These are phyloP conservation scores for Atherinosoma microstoma DNA, from an alignment of 2,797 vertebrate genomes.

Conservation along the genomic window DNA sequence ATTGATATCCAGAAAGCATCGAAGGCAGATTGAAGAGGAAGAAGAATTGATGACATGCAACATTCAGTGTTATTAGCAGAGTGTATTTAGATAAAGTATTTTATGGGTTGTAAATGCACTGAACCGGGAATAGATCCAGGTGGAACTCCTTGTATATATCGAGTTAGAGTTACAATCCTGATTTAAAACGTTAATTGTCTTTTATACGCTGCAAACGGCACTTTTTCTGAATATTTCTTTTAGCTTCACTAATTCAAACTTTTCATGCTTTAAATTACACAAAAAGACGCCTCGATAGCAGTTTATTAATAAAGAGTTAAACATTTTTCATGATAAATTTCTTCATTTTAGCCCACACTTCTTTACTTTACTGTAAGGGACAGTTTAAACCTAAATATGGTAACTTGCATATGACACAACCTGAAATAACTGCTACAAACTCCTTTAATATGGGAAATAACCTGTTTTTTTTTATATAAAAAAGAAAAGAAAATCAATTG, in stretches of 20 bases:
- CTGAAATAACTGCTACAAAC: background rate
- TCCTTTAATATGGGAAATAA: background rate
- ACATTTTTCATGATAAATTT: background rate
- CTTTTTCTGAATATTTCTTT: no score
- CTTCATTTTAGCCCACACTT: no score
- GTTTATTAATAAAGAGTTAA: background rate
- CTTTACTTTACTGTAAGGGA: no score
- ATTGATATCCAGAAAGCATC: background rate
- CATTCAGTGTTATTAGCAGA: background rate
- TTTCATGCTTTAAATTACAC: background rate
- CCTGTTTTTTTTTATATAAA: no score
- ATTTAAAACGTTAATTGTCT: no score
- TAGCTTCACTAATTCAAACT: no score
- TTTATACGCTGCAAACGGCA: no score
- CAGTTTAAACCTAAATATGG: no score
- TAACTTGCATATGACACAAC: no score
- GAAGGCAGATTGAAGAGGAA: background rate
- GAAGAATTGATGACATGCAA: background rate
- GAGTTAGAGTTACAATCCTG: background rate
- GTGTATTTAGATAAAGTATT: no score
- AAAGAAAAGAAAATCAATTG: no score
- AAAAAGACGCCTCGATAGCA: background rate
- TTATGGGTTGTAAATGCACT: background rate
- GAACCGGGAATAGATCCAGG: background rate
- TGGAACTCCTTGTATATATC: background rate